A percentile compares a stretch with the other conserved stretches of the same genome.
These are phyloP conservation scores for Sylvilagus floridanus DNA, from an alignment of 2,797 vertebrate species.

Conservation along the genomic window DNA sequence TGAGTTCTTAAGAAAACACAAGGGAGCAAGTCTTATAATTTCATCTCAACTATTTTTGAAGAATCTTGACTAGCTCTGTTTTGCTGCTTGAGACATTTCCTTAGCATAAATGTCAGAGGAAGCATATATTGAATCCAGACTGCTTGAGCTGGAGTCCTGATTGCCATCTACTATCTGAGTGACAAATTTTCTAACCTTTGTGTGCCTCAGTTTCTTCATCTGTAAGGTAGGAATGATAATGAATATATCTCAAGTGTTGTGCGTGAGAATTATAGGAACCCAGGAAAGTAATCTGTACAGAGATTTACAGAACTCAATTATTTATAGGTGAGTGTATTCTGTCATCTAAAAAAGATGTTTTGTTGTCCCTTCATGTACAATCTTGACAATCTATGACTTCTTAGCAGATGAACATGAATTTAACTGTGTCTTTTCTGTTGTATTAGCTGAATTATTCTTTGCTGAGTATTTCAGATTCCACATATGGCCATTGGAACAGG, in stretches of 20 bases:
- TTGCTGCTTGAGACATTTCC: not conserved
- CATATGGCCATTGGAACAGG: not conserved
- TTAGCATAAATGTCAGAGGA: conserved; percentile 48
- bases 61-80: conserved; percentile 57
- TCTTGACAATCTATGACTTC: not conserved
- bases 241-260: not conserved
- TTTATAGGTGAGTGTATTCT: not conserved
- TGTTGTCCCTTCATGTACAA: not conserved
- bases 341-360: not conserved
- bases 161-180: not conserved
- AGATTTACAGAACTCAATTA: not conserved
- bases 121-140: not conserved
- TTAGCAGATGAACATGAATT: not conserved
- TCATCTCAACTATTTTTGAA: conserved; percentile 64
- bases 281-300: not conserved
- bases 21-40: conserved; percentile 32
- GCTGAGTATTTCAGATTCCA: not conserved
- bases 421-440: not conserved
- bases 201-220: not conserved
- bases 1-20: conserved; percentile 48
- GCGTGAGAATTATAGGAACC: not conserved
- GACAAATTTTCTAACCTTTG: not conserved
- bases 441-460: not conserved
- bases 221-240: not conserved
- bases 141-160: not conserved